These are phyloP conservation scores for Microplitis demolitor DNA, from an alignment of 1,140 invertebrate species.

Conservation along the genomic window DNA sequence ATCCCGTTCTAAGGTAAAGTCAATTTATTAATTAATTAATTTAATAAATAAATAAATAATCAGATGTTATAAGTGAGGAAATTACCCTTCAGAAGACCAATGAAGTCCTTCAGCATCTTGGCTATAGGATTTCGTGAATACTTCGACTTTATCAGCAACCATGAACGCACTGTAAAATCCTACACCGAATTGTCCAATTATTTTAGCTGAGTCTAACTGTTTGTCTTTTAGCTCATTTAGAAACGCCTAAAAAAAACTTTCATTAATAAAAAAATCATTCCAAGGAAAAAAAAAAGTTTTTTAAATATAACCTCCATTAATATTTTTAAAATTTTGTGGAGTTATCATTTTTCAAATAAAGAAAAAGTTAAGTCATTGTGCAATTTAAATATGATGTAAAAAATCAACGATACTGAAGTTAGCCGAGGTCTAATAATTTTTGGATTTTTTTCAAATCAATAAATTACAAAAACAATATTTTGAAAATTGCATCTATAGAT, in stretches of 20 bases:
- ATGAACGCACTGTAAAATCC: conserved; percentile 98
- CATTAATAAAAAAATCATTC: background rate
- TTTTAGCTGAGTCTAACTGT: conserved; percentile 70
- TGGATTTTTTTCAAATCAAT: too few relatives aligned
- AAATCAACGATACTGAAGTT: too few relatives aligned
- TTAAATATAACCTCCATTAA: background rate
- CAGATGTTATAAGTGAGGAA: conserved; percentile 21
- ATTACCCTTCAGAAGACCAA: conserved; percentile 89
- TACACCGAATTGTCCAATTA: conserved; percentile 98
- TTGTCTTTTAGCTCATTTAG: conserved; percentile 82
- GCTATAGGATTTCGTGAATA: conserved; percentile 77
- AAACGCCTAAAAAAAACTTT: conserved; percentile 67
- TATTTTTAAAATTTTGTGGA: too few relatives aligned
- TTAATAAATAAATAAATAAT: conserved; percentile 13
- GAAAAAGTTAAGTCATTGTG: too few relatives aligned
- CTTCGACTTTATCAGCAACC: conserved; percentile 93
- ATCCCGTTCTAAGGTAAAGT: conserved; percentile 70
- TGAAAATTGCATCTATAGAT: too few relatives aligned
- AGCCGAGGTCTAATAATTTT: too few relatives aligned
- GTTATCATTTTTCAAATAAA: too few relatives aligned
- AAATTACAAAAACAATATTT: too few relatives aligned
- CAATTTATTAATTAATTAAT: background rate
- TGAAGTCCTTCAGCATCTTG: conserved; percentile 71
- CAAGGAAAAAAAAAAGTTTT: background rate
- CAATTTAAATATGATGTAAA: too few relatives aligned